Base-by-base conservation (phyloP, 64 coral and sea anemone genomes). In the Pachyseris speciosa region DNA sequence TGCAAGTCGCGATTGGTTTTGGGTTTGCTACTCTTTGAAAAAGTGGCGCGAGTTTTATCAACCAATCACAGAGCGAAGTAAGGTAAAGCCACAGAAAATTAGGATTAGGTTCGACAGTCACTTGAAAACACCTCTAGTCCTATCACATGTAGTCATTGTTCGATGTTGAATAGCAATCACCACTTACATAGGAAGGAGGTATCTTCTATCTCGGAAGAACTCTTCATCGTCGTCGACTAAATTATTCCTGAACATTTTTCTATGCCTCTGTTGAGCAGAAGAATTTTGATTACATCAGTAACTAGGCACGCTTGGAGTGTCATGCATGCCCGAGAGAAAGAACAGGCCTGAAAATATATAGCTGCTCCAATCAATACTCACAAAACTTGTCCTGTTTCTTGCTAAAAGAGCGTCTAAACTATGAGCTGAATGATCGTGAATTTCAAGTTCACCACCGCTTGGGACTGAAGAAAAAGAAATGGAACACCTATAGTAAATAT, bases 241-340 rank as follows among this genome's bases (percentile, higher is more conserved):
- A 37, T 91, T 91, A 80, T 91, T 91, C 72, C 89, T 80, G 26
- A 83, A 69, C 50, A 91, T 83, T 45, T 91, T 91, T 37, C 89
- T 80, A 57, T 91, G 89, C 7, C 64, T 64, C 87, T 90, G 87
- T 80, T 11, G 17, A 24, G 20, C 24, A 34, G 24, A 71, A 59
- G 20, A 80, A 22, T 47, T 48, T n/a, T n/a, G 16, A 24, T 52
- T 43, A 80, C 2, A 20, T 13, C 13, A 58, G 36, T 72, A 11
- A 72, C 6, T 8, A 25, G 36, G 4, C 16, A 33, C 8, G 11
- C 8, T 66, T 66, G 0, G 15, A 49, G 47, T 49, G 47, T 9
- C 47, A 15, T 27, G 27, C 3, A 33, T 33, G 58, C 26, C 10
- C 3, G 11, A 4, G 65, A 19, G 12, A 37, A n/a, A 72, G 22